Base-by-base conservation (phyloP, 2,888 invertebrate species). In the Noctua fimbriata region DNA sequence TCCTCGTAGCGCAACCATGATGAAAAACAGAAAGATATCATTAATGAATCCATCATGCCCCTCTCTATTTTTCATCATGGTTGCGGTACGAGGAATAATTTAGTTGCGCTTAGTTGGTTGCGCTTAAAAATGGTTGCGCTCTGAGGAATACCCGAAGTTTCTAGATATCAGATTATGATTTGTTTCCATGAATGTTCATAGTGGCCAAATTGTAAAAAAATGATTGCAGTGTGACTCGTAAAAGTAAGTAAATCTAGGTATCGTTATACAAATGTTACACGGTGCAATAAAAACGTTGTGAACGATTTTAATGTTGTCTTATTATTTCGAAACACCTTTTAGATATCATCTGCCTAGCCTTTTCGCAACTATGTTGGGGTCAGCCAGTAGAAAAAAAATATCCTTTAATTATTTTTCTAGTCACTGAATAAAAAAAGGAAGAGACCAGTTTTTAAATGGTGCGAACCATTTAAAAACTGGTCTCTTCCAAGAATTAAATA, bases 211-310 rank as follows among this genome's bases (percentile, higher is more conserved):
- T 87, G 84, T 84, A 88, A 76, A 44, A 36, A 44, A 44, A 85
- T 75, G 76, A 85, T 82, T 70, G 83, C 88, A 79, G 86, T 86
- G 87, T 89, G 83, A 83, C 36, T 75, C 49, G 65, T 83, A 66
- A 69, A 47, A 36, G 55, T 85, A 88, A 89, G 82, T 78, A 82
- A 86, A 9, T 81, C 69, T 87, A 89, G 83, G 78, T 81, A 85
- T 90, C 89, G 91, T 92, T 95, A 93, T 95, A 95, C 95, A 95
- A 94, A 92, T 94, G 95, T 96, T 96, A 94, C 92, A 93, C 92
- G 92, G 92, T 95, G 95, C 95, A 96, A 96, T 96, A 96, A 95
- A 83, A 93, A 94, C 86, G 95, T 96, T 96, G 95, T 96, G 95
- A 95, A 93, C 88, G 92, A 91, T 92, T 93, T 92, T 90, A 85